These are phyloP conservation scores for Drosophila kanapiae DNA, from an alignment of 1,140 invertebrate species.

Conservation along the genomic window DNA sequence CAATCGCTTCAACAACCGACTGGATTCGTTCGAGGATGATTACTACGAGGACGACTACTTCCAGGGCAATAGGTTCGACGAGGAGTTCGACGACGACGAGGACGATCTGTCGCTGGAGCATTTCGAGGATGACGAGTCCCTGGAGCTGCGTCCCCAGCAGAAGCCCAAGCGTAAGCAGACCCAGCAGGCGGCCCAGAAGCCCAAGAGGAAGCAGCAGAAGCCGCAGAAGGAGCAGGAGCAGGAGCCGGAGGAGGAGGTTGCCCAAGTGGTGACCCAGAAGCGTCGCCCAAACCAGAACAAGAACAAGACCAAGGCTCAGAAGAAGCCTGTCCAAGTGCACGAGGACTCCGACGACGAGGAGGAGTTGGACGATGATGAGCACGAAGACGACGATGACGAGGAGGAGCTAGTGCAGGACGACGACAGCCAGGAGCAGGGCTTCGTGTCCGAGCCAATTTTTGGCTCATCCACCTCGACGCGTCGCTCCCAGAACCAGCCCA, in stretches of 20 bases:
- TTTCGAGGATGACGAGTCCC: constrained; percentile 47
- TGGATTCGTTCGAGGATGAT: constrained; percentile 70
- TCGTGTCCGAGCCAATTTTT: constrained; percentile 10
- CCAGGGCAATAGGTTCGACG: constrained; percentile 62
- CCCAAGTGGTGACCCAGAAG: constrained; percentile 32
- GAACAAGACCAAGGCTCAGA: constrained; percentile 24
- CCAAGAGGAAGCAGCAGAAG: constrained; percentile 22
- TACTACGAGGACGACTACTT: constrained; percentile 72
- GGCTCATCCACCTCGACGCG: constrained; percentile 55
- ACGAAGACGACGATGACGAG: constrained; percentile 41
- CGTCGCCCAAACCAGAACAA: constrained; percentile 28
- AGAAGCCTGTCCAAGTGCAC: constrained; percentile 27
- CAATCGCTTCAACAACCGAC: constrained; percentile 61
- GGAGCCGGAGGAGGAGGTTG: constrained; percentile 14
- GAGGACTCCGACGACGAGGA: constrained; percentile 45
- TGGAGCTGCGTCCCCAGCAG: constrained; percentile 49
- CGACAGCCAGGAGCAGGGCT: constrained; percentile 42
- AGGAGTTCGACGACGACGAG: constrained; percentile 64
- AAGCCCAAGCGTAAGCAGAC: constrained; percentile 39
- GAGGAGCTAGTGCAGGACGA: constrained; percentile 37
- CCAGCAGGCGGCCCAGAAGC: constrained; percentile 14
- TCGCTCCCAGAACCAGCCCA: constrained; percentile 63
- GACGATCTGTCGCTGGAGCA: constrained; percentile 38
- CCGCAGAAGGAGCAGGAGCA: constrained; percentile 22
- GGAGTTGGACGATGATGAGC: constrained; percentile 22